phyloP scores from a whole-genome alignment of 92 coral and sea anemone species.

The Blastomussa wellsi region DNA sequence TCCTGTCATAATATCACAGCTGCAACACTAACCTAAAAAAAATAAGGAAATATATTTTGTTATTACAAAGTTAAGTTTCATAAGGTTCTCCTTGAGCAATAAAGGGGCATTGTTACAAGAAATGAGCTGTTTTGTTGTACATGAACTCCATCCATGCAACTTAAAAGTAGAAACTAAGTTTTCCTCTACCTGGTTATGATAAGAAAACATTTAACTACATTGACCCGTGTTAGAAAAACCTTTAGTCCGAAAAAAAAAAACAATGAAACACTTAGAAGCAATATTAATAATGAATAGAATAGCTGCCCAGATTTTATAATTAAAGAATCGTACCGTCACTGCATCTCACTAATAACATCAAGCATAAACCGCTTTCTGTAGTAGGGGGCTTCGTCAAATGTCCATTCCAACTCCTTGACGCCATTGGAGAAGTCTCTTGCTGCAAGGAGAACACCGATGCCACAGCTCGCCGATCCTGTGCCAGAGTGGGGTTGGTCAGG shows the following conservation, averaged over 20 bases:
- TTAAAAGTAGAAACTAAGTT: background rate
- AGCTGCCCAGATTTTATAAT: background rate
- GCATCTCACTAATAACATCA: background rate
- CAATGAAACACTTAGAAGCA: too few species aligned
- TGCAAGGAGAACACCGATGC: constrained; percentile 17
- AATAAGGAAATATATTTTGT: too few species aligned
- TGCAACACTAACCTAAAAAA: too few species aligned
- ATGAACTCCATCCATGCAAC: background rate
- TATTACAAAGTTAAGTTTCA: too few species aligned
- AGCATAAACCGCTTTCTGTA: constrained; percentile 23
- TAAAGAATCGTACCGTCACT: background rate
- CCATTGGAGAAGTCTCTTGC: constrained; percentile 9
- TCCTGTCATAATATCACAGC: too few species aligned
- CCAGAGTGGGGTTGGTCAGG: constrained; percentile 27
- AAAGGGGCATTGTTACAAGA: background rate
- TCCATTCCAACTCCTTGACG: constrained; percentile 3
- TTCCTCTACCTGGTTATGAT: background rate
- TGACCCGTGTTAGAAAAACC: background rate
- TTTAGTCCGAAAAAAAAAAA: background rate
- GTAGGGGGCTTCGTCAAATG: constrained; percentile 7
- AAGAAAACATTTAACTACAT: background rate
- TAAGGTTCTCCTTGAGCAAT: too few species aligned
- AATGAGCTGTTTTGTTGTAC: constrained; percentile 14
- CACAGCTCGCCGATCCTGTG: constrained; percentile 17
- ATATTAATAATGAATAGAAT: background rate